These are phyloP conservation scores for Cyprinus carpio DNA, from an alignment of 2,113 vertebrate genomes.

Conservation along the genomic window DNA sequence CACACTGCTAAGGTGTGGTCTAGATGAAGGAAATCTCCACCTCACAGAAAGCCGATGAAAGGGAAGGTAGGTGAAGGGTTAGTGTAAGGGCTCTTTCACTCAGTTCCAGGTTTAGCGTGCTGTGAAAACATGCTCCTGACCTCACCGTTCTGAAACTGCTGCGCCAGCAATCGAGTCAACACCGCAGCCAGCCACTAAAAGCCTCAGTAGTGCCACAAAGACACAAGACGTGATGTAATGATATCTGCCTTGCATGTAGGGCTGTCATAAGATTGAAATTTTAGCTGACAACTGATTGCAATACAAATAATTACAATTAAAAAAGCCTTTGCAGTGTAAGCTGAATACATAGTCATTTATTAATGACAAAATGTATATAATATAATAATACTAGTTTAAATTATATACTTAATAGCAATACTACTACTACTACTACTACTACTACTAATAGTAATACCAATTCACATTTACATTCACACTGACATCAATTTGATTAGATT, in stretches of 20 bases:
- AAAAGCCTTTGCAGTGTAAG: background rate
- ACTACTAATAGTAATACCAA: no score
- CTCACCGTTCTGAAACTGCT: slow-evolving; percentile 26
- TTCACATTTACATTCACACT: no score
- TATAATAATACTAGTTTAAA: no score
- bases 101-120: slow-evolving; percentile 63
- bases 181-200: background rate
- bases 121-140: slow-evolving; percentile 62
- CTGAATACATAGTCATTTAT: background rate
- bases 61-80: slow-evolving; percentile 56
- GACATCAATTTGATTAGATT: no score
- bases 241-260: background rate
- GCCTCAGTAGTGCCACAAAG: background rate
- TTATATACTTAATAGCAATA: no score
- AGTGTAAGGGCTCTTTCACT: slow-evolving; percentile 61
- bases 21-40: slow-evolving; percentile 52
- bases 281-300: background rate
- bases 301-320: background rate
- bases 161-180: background rate
- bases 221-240: background rate
- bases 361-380: background rate
- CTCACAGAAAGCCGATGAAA: slow-evolving; percentile 59
- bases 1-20: slow-evolving; percentile 45
- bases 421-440: no score
- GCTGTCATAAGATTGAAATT: background rate